Percentiles rank a stretch among this genome's conserved stretches.
phyloP scores from a whole-genome alignment of 2,113 vertebrate species.

The Ginglymostoma cirratum region DNA sequence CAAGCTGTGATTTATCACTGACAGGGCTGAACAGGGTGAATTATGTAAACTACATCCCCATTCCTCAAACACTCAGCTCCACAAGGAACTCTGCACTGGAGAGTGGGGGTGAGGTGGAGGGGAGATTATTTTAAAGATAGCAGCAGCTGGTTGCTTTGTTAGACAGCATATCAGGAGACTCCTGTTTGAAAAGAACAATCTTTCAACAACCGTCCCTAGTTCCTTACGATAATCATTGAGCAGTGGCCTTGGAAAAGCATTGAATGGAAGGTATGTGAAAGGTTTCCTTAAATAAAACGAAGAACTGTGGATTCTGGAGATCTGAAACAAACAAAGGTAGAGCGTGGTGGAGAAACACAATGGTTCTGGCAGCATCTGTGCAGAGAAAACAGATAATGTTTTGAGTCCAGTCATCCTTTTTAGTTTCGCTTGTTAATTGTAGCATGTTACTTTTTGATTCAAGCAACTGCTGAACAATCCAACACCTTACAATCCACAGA shows the following conservation, averaged over 20 bases:
- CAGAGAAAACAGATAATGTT: too few species aligned
- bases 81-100: neutral
- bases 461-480: neutral
- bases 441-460: neutral
- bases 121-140: neutral
- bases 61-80: neutral
- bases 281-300: neutral
- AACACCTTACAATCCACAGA: neutral
- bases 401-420: too few species aligned
- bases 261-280: neutral
- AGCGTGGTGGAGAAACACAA: too few species aligned
- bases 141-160: neutral
- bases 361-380: too few species aligned
- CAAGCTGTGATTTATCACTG: neutral
- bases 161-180: neutral
- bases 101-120: too few species aligned
- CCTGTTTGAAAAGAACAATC: neutral
- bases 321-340: too few species aligned
- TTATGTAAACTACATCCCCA: neutral
- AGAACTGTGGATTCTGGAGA: too few species aligned
- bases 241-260: neutral
- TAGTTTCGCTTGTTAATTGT: neutral
- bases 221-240: too few species aligned
- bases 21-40: neutral
- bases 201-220: too few species aligned